phyloP scores from a whole-genome alignment of 2,888 invertebrate genomes.

The Calliopum simillimum region DNA sequence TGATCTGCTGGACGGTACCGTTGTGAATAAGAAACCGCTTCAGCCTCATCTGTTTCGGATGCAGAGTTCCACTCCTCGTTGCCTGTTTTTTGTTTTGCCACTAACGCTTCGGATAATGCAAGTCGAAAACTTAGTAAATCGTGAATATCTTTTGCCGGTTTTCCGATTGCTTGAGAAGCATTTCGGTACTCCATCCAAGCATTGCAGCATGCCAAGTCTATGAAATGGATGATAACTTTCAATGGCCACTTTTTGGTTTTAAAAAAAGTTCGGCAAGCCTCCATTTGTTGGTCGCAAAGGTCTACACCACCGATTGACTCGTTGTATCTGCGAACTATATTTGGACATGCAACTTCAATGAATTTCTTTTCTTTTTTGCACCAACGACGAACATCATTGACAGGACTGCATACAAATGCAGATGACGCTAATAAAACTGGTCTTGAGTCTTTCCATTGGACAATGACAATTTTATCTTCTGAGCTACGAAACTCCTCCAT shows the following conservation, averaged over 20 bases:
- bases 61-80: slow-evolving; percentile 16
- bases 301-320: slow-evolving; percentile 39
- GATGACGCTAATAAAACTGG: slow-evolving; percentile 26
- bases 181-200: slow-evolving; percentile 35
- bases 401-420: slow-evolving; percentile 16
- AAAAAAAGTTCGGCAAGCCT: slow-evolving; percentile 34
- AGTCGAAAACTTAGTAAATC: slow-evolving; percentile 30
- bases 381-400: slow-evolving; percentile 23
- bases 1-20: slow-evolving; percentile 22
- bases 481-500: slow-evolving; percentile 34
- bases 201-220: slow-evolving; percentile 36
- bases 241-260: slow-evolving; percentile 39
- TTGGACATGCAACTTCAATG: slow-evolving; percentile 34
- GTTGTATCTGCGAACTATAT: slow-evolving; percentile 38
- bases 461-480: slow-evolving; percentile 30
- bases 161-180: slow-evolving; percentile 3
- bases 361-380: slow-evolving; percentile 32
- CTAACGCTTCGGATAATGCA: slow-evolving; percentile 22
- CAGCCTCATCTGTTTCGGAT: not conserved
- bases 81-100: slow-evolving; percentile 13
- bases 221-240: slow-evolving; percentile 37
- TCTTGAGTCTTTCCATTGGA: slow-evolving; percentile 30
- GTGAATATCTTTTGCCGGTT: slow-evolving; percentile 8
- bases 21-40: slow-evolving; percentile 13
- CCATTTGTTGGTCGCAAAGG: slow-evolving; percentile 38